phyloP scores from a whole-genome alignment of 2,888 invertebrate species.

The Leptinotarsa tumamoca region DNA sequence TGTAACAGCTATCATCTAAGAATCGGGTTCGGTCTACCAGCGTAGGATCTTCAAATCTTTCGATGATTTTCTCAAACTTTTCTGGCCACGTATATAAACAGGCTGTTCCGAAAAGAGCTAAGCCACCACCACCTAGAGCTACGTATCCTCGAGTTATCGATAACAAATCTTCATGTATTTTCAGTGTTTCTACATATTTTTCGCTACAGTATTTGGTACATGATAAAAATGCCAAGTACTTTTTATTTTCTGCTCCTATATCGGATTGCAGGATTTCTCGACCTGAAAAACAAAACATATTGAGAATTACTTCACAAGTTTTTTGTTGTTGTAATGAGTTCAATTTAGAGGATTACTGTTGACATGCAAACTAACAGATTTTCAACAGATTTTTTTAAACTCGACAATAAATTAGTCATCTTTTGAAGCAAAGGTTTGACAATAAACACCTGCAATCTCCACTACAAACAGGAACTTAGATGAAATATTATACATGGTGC shows the following conservation, averaged over 20 bases:
- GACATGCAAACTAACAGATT: background rate
- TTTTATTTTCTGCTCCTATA: conserved; percentile 76
- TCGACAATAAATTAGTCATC: too few relatives aligned
- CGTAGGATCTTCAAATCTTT: conserved; percentile 71
- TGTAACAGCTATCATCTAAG: conserved; percentile 93
- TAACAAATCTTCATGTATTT: conserved; percentile 78
- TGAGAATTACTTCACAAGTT: background rate
- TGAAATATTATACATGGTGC: too few relatives aligned
- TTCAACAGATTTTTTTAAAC: too few relatives aligned
- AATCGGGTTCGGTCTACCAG: conserved; percentile 78
- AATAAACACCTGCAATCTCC: too few relatives aligned
- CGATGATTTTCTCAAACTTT: conserved; percentile 74
- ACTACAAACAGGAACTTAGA: too few relatives aligned
- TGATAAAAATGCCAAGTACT: conserved; percentile 90
- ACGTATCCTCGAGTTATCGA: conserved; percentile 83
- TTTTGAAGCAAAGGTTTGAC: too few relatives aligned
- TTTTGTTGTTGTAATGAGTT: background rate
- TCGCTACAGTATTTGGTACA: conserved; percentile 74
- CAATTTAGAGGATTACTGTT: background rate
- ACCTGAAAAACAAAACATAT: conserved; percentile 65
- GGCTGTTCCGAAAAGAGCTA: conserved; percentile 91
- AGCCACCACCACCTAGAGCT: conserved; percentile 92
- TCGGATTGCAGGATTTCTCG: conserved; percentile 83
- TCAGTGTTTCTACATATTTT: conserved; percentile 67
- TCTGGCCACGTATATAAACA: conserved; percentile 93